Base-by-base conservation (phyloP, 2,113 vertebrate species). In the Embiotoca jacksoni region DNA sequence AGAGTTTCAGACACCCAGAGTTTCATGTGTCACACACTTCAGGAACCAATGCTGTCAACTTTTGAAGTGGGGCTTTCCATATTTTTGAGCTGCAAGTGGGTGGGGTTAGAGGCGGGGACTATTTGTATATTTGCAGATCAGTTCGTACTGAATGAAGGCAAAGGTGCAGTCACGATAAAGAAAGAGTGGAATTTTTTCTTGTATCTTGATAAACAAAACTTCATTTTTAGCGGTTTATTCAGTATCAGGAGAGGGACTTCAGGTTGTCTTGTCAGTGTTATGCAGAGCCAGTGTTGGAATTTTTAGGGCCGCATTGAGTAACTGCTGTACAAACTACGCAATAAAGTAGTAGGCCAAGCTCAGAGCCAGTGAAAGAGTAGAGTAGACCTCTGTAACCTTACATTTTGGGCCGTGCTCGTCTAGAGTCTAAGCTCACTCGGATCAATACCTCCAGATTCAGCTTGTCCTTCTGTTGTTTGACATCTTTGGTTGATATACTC, bases 391-490 rank as follows among this genome's bases (percentile, higher is more conserved):
- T 60, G 39, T 58, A 72, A 52, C 44, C 58, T 37, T 32, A 30
- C 4, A 1, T 46, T 33, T 71, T 52, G 50, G 35, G 61, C 70
- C 47, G 46, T n/a, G 2, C 55, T 65, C 49, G 5, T 36, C 36
- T 3, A 2, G 53, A 72, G 75, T 72, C 72, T 35, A 35, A 58
- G 56, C 23, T 56, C 52, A 58, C 52, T 39, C 10, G 32, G 30
- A 85, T 81, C 74, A 60, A 53, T 71, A 64, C 7, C 2, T 69
- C 35, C 33, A 0, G 13, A 84, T 83, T 65, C 58, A 60, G 50
- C 63, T 68, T 33, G 30, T 37, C 61, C 60, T 66, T 59, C 32
- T 33, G n/a, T 16, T 75, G 63, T 69, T 81, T 54, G 36, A 78
- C 35, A 68, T 9, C 10, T 23, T 46, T 11, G n/a, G 44, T 53